A percentile compares a stretch with the other conserved stretches of the same genome.
These are phyloP conservation scores for Crocodylus rhombifer DNA, from an alignment of 2,797 vertebrate genomes.

Conservation along the genomic window DNA sequence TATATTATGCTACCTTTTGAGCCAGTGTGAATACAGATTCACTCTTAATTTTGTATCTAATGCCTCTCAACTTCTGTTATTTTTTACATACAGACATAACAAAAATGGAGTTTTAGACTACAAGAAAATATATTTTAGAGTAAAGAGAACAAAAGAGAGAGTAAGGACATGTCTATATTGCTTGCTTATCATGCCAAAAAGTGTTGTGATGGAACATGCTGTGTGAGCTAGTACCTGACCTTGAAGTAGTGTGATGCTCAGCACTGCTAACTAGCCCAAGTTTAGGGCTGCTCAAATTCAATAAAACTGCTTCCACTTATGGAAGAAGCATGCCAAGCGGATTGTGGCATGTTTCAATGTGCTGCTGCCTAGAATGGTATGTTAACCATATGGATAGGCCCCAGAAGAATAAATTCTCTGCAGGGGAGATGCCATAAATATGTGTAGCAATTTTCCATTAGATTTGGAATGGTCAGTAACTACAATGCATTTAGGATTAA, in stretches of 20 bases:
- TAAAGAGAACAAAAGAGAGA: neutral
- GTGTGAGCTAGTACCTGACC: too few species aligned
- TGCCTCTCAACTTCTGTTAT: neutral
- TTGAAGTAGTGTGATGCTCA: too few species aligned
- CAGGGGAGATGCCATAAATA: neutral
- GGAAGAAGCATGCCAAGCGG: too few species aligned
- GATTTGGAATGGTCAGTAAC: accelerated
- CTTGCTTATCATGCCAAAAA: too few species aligned
- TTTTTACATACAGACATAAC: accelerated
- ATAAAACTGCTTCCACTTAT: too few species aligned
- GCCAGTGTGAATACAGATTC: neutral
- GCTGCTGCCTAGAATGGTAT: too few species aligned
- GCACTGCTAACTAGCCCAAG: too few species aligned
- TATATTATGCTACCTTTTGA: neutral
- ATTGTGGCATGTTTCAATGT: too few species aligned
- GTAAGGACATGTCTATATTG: too few species aligned
- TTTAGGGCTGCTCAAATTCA: too few species aligned
- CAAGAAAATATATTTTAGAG: neutral
- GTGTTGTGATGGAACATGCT: too few species aligned
- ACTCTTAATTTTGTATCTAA: neutral
- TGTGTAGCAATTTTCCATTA: neutral
- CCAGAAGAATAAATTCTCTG: neutral
- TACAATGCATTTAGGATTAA: accelerated
- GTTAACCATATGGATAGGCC: too few species aligned
- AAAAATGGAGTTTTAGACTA: neutral